Base-by-base conservation (phyloP, 53 echinoderm and acorn worm species). In the Mesocentrotus franciscanus region DNA sequence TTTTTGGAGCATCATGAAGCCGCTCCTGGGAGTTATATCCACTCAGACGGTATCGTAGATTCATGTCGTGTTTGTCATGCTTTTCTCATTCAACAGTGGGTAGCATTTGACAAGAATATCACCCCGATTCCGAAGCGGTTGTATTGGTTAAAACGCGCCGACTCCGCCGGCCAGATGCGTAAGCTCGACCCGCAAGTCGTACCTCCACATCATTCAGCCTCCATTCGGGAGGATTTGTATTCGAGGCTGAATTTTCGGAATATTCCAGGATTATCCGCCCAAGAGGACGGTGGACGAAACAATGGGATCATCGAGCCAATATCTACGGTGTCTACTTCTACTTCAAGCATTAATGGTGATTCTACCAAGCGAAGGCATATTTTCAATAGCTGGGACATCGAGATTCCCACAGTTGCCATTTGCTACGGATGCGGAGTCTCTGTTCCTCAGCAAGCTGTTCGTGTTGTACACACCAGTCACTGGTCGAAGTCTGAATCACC, bases 401-500 rank as follows among this genome's bases (percentile, higher is more conserved):
- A 98, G 71, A 95, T 98, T 95, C 98, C 98, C 61, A 68, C 96
- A 29, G 95, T 97, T 91, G 95, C 95, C 83, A 92, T 97, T 55
- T 99, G 99, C 76, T 99, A 98, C 91, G 97, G 99, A 70, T 99
- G 99, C 92, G 97, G 97, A 56, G 91, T 95, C 33, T 95, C 96
- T 16, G 96, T 96, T 49, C 81, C 96, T 7, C 96, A 96, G 56
- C 96, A 97, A 70, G 96, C 97, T 33, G 96, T 96, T 62, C 96
- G 97, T 62, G 96, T 98, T 71, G 99, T 99, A 18, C 98, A 99
- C 96, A 99, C 99, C 30, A 99, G 99, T 74, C 98, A 99, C 92
- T 98, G 98, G 98, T 98, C 98, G 30, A 99, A 99, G 62, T 98
- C 99, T n/a, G 99, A 98, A 92, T 96, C 98, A 1, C 99, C 99